Base-by-base conservation (phyloP, 2,113 vertebrate species). In the Oncorhynchus kisutch region DNA sequence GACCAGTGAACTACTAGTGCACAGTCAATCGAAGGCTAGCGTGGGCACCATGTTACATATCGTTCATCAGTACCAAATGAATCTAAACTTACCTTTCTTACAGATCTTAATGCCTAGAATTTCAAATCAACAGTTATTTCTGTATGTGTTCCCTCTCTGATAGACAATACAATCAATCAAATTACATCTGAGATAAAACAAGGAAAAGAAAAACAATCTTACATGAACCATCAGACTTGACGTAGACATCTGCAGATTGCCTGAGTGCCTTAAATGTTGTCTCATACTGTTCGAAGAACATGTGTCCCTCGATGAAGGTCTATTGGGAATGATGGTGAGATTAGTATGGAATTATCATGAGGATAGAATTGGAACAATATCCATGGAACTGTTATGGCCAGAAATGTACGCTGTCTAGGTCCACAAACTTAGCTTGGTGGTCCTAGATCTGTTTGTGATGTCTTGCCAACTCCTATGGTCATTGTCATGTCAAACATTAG, bases 281-380 rank as follows among this genome's bases (percentile, higher is more conserved):
- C 87, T 99, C 97, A 73, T 98, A 99, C 67, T 98, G 96, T 34
- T 98, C 97, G 87, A 99, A 99, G 90, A 99, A 98, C 81, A 94
- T 93, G 86, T 95, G 97, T 27, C 95, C 97, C 91, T 99, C 97
- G 79, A 97, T 96, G 80, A 99, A 96, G 66, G 94, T 88, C 98
- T 99, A 11, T 45, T 45, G 86, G 68, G 74, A 73, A 79, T 54
- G 16, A 62, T 22, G 2, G n/a, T 62, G 59, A 62, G 59, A 62
- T 62, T 62, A 22, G 20, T 5, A n/a, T 62, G n/a, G 14, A 16
- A 62, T 62, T 22, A 22, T 62, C 59, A 20, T 73, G 39, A 22
- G 22, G 6, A 73, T 8, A 67, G 27, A 45, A 45, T 45, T 45
- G 39, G 39, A 62, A 62, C 59, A 62, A 22, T 16, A 62, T 62